phyloP scores from a whole-genome alignment of 2,797 vertebrate species.

The Yasuhikotakia modesta region DNA sequence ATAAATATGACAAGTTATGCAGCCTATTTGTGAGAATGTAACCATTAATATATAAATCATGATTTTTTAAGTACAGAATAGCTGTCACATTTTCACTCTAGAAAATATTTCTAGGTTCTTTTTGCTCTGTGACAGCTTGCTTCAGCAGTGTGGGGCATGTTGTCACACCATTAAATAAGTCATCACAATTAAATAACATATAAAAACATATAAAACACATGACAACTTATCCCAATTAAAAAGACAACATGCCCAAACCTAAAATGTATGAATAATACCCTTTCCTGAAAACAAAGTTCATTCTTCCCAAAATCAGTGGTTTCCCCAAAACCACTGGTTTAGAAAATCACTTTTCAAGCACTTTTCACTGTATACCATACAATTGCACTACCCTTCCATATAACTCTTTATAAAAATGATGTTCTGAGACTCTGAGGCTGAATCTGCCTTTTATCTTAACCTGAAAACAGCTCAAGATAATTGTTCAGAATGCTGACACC shows the following conservation, averaged over 20 bases:
- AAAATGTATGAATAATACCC: no score
- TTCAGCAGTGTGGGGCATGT: no score
- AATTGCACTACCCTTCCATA: background rate
- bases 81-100: background rate
- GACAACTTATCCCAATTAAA: no score
- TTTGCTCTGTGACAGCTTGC: no score
- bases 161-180: background rate
- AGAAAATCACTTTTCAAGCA: background rate
- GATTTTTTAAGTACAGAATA: no score
- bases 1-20: background rate
- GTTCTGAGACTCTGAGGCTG: background rate
- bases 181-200: background rate
- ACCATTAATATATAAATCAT: background rate
- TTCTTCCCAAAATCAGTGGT: no score
- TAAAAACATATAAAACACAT: background rate
- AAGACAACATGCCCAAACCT: no score
- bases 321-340: no score
- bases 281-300: no score
- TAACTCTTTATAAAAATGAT: background rate
- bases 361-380: background rate
- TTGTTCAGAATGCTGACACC: conserved; percentile 30
- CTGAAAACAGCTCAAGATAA: conserved; percentile 28
- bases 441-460: conserved; percentile 1
- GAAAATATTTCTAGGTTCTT: no score
- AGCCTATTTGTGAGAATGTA: background rate